These are phyloP conservation scores for Lasaia peninsularis DNA, from an alignment of 1,140 invertebrate species.

Conservation along the genomic window DNA sequence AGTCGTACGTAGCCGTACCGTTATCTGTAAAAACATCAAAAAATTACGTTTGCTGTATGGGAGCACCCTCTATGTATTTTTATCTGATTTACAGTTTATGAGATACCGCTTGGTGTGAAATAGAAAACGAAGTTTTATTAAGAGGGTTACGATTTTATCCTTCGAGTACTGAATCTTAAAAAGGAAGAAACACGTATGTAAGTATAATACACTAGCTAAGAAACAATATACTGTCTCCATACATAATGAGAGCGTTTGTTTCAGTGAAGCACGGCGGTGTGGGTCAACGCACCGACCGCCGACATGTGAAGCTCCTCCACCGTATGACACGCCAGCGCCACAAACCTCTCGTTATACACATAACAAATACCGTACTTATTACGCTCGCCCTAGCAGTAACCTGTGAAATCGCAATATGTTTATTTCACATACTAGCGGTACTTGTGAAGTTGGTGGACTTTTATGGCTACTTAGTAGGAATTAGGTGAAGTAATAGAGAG, in stretches of 20 bases:
- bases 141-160: too few species aligned
- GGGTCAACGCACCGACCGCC: constrained; percentile 50
- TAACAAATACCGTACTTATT: not conserved
- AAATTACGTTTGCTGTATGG: too few species aligned
- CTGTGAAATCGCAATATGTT: not conserved
- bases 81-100: too few species aligned
- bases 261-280: constrained; percentile 28
- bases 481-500: too few species aligned
- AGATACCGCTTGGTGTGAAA: too few species aligned
- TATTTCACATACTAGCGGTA: not conserved
- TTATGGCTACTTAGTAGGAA: constrained; percentile 9
- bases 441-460: not conserved
- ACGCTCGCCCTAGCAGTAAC: not conserved
- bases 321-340: constrained; percentile 33
- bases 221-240: constrained; percentile 12
- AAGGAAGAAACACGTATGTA: too few species aligned
- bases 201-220: too few species aligned
- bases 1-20: too few species aligned
- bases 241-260: constrained; percentile 25
- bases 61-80: too few species aligned
- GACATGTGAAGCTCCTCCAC: constrained; percentile 44
- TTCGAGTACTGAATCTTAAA: too few species aligned
- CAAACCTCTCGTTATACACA: not conserved
- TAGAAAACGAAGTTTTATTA: too few species aligned
- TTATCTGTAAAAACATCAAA: too few species aligned